Percentiles rank a stretch among this genome's conserved stretches.
Evolutionary conservation across 2,113 vertebrate species (phyloP).

Genomic region (Melospiza georgiana): DNA sequence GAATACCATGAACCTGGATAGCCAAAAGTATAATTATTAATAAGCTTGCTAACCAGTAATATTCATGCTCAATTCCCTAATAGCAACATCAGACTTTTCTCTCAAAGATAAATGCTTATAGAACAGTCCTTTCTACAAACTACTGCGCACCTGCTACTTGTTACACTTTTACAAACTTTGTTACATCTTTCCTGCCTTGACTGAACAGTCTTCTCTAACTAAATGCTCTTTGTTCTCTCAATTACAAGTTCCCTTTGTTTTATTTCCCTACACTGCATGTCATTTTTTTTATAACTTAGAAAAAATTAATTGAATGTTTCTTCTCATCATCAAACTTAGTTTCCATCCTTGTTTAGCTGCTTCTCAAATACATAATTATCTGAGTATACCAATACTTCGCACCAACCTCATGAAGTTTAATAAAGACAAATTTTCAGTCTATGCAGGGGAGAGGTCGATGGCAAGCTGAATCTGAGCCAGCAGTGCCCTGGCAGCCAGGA

Average conservation of each 20-base stretch:
- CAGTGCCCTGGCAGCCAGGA: background rate
- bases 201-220: background rate
- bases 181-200: background rate
- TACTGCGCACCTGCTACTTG: background rate
- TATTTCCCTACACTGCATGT: background rate
- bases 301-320: background rate
- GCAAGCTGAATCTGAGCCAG: accelerated
- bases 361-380: background rate
- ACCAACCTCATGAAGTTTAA: background rate
- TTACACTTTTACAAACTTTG: background rate
- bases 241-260: background rate
- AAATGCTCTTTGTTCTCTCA: background rate
- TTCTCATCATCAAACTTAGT: background rate
- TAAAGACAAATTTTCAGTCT: background rate
- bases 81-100: background rate
- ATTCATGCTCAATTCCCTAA: background rate
- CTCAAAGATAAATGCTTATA: background rate
- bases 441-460: accelerated
- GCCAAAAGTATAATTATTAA: background rate
- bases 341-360: background rate
- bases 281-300: background rate
- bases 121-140: background rate
- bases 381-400: background rate
- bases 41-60: background rate
- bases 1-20: background rate